Base-by-base conservation (phyloP, 2,888 invertebrate genomes). In the Fissipunctia ypsillon region DNA sequence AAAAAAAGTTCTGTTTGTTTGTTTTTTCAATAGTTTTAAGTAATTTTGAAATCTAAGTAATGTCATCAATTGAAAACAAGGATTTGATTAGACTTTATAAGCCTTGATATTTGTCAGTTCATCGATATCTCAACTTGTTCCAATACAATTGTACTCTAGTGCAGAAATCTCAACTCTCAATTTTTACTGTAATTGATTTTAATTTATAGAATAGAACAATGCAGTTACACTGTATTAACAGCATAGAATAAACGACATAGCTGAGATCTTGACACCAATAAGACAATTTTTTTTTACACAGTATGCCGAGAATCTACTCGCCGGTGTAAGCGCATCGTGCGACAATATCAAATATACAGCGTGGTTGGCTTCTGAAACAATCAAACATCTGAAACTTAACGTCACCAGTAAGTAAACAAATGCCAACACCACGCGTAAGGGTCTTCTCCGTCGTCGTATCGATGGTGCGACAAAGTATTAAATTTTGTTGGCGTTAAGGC, bases 271-370 rank as follows among this genome's bases (percentile, higher is more conserved):
- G 9, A n/a, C n/a, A 16, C 35, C 22, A 38, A 38, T 38, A 38
- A 16, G 14, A n/a, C 0, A 7, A 3, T 19, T 35, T 12, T 16
- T n/a, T 28, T 50, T 25, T 57, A 7, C 2, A 1, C 87, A 96
- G 96, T 97, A 97, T 81, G 97, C 97, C 0, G 98, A 98, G 88
- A 97, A 97, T 87, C 93, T 98, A 57, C 90, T 98, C 38, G 97
- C 98, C 84, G 97, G 97, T 0, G 98, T 98, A 1, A 97, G 97
- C 61, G 97, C 97, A 69, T 97, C 97, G 0, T 97, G 98, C 14
- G 98, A 96, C 83, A 96, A 96, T 81, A 94, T 96, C 78, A 94
- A 94, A 77, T 96, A 96, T 83, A 94, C 94, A 0, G 94, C 96
- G 2, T 96, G 96, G 96, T 92, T 96, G 22, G 95, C 96, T 0